Evolutionary conservation across 1,140 invertebrate genomes (phyloP), one percentile per base, ranked within the genome.

Genomic region (Drosophila elegans): DNA sequence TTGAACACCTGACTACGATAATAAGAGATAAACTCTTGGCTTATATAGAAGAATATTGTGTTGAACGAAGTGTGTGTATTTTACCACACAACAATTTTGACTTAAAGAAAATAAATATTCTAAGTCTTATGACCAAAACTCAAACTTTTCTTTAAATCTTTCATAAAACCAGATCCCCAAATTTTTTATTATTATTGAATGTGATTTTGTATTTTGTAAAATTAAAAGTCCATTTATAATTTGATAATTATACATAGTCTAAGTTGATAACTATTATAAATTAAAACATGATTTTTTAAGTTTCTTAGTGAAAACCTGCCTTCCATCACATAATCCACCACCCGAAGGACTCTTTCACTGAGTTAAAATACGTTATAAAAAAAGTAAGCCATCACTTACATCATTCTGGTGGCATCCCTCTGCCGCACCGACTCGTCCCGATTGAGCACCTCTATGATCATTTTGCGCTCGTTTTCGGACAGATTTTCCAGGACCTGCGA

Each of bases 401-500:
- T 92, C 67, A 92, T 92, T 49, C 92, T 71, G 38, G 92, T 92
- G 5, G 92, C 91, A 78, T 92, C 92, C 6, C 91, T 79, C 52
- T 92, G 91, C 1, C 91, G 78, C 42, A 92, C 90, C 49, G 78
- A 89, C 60, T 92, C 91, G 55, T 92, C 91, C 46, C 92, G 63
- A 67, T 92, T 92, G 6, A 92, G 74, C 16, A 92, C 92, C 61
- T 92, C 91, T 29, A 92, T 85, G 64, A 92, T 92, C 86, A 92
- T 92, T 74, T 92, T 90, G 10, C 92, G 89, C 59, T 92, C 92
- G 42, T 84, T 91, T n/a, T 92, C 92, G 21, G 91, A 91, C n/a
- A 92, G 55, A 62, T 82, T 92, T 25, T 92, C 92, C 10, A 92
- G 80, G 13, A 92, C 91, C 62, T 92, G 91, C 1, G 91, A 78